These are phyloP conservation scores for Metellina segmentata DNA, from an alignment of 2,888 invertebrate genomes.

Conservation along the genomic window DNA sequence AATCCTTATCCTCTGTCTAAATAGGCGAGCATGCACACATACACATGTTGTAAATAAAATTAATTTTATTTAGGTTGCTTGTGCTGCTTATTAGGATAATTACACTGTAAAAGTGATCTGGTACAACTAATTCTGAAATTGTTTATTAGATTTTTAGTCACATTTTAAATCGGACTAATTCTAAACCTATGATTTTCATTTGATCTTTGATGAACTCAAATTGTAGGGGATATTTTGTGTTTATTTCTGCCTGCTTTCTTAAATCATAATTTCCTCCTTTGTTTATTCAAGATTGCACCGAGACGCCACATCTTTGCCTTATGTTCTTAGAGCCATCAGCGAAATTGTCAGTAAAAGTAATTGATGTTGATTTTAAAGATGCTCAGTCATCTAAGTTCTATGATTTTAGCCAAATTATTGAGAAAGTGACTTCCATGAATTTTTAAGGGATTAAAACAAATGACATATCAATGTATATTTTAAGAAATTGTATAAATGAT, in stretches of 20 bases:
- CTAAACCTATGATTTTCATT: background rate
- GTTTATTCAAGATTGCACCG: slow-evolving; percentile 60
- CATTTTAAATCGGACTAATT: no score
- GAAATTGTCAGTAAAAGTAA: slow-evolving; percentile 43
- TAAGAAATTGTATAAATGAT: background rate
- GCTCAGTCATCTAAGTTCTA: background rate
- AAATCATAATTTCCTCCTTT: background rate
- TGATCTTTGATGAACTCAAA: background rate
- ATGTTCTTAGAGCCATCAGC: slow-evolving; percentile 68
- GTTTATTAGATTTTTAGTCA: no score
- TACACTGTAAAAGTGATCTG: no score
- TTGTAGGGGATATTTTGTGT: background rate
- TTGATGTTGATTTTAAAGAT: background rate
- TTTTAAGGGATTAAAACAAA: background rate
- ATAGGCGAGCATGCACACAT: no score
- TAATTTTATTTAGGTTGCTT: no score
- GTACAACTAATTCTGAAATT: no score
- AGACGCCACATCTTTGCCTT: slow-evolving; percentile 69
- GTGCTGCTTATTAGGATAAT: no score
- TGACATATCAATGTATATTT: background rate
- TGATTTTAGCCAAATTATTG: no score
- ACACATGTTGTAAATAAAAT: no score
- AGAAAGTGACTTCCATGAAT: background rate
- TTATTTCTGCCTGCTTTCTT: background rate
- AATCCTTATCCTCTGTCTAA: no score